Percentiles rank a stretch among this genome's conserved stretches.
Conservation (phyloP, 1,140 invertebrate species). For the Papilio xuthus region DNA sequence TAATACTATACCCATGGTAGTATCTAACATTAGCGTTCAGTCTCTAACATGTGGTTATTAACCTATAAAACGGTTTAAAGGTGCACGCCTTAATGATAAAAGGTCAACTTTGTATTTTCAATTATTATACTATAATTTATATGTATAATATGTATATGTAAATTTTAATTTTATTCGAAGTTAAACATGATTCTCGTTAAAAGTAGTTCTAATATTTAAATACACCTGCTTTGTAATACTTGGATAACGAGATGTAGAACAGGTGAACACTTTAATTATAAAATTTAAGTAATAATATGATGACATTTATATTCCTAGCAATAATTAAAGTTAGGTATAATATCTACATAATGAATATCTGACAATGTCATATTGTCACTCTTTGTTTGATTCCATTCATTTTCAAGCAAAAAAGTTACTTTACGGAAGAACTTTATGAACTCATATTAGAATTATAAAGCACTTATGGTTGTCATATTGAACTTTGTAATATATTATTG, state of each 20-base stretch:
- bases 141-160: background rate
- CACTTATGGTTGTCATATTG: background rate
- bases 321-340: background rate
- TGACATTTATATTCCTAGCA: background rate
- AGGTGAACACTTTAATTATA: background rate
- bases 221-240: slow-evolving; percentile 9
- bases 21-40: background rate
- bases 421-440: background rate
- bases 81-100: background rate
- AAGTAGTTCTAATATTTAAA: background rate
- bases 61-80: background rate
- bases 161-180: slow-evolving; percentile 34
- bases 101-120: background rate
- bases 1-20: background rate
- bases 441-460: no score
- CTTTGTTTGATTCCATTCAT: no score
- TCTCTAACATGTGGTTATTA: background rate
- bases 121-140: background rate
- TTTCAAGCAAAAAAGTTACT: background rate
- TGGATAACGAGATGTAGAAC: background rate
- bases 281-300: background rate
- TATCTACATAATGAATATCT: background rate
- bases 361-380: background rate
- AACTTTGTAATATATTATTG: background rate
- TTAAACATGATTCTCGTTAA: slow-evolving; percentile 6